Evolutionary conservation across 2,113 vertebrate genomes (phyloP).

Genomic region (Mesitornis unicolor): DNA sequence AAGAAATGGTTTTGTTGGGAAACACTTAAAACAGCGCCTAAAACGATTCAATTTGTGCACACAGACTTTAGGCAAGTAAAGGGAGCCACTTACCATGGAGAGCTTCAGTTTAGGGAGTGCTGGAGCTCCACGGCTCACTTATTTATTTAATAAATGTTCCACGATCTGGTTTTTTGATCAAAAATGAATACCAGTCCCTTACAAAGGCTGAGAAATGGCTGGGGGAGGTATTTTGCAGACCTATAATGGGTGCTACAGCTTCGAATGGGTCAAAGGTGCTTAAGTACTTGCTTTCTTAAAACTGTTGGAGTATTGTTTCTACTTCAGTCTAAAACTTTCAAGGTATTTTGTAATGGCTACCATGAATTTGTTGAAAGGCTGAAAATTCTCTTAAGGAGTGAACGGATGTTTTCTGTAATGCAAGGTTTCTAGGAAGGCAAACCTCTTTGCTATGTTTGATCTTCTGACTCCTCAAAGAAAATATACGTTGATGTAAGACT

Average conservation of each 20-base stretch:
- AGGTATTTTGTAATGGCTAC: neutral
- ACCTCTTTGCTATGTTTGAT: neutral
- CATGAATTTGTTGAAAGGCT: neutral
- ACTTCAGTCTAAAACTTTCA: neutral
- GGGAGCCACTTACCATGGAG: neutral
- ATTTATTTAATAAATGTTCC: neutral
- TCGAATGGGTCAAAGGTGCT: neutral
- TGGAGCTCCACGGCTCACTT: fast-evolving
- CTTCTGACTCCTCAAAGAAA: neutral
- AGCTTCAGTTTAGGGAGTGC: neutral
- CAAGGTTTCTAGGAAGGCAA: neutral
- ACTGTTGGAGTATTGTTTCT: neutral
- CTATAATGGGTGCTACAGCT: fast-evolving
- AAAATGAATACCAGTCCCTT: neutral
- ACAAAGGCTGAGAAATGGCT: neutral
- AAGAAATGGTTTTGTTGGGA: fast-evolving
- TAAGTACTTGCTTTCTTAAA: neutral
- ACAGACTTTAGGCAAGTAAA: neutral
- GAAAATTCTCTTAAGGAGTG: neutral
- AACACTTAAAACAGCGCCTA: neutral
- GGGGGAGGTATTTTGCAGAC: neutral
- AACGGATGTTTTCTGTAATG: fast-evolving
- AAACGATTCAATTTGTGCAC: neutral
- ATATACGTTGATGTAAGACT: neutral
- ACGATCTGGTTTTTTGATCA: neutral